phyloP scores from a whole-genome alignment of 1,140 invertebrate species.

The Meloidogyne exigua region DNA sequence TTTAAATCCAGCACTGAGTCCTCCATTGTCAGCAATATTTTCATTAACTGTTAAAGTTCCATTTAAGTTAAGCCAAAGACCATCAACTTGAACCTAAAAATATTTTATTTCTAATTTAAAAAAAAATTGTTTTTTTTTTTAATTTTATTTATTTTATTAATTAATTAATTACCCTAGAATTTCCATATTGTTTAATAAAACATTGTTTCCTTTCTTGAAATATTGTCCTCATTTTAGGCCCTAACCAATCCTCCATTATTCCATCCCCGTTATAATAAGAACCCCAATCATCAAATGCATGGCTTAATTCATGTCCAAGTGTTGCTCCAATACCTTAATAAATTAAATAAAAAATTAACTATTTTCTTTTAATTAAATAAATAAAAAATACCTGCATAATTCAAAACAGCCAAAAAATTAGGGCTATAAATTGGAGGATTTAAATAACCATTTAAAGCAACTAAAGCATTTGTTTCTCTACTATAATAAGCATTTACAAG shows the following conservation, averaged over 20 bases:
- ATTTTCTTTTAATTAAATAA: too few relatives aligned
- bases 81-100: not conserved
- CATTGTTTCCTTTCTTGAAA: conserved; percentile 1
- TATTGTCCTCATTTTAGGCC: not conserved
- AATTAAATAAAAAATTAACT: not conserved
- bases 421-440: not conserved
- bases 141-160: not conserved
- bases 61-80: conserved; percentile 4
- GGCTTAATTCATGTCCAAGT: not conserved
- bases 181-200: conserved; percentile 10
- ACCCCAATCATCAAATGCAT: conserved; percentile 10
- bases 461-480: conserved; percentile 3
- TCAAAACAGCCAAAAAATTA: not conserved
- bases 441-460: conserved; percentile 1
- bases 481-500: conserved; percentile 8
- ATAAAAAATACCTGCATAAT: not conserved
- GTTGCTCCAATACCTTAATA: not conserved
- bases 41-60: conserved; percentile 10
- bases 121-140: not conserved
- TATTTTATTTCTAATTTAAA: not conserved
- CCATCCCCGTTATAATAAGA: conserved; percentile 8
- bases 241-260: conserved; percentile 6
- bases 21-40: conserved; percentile 14
- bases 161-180: not conserved
- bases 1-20: not conserved